phyloP scores from a whole-genome alignment of 1,140 invertebrate genomes.

The Aleiodes sp. region DNA sequence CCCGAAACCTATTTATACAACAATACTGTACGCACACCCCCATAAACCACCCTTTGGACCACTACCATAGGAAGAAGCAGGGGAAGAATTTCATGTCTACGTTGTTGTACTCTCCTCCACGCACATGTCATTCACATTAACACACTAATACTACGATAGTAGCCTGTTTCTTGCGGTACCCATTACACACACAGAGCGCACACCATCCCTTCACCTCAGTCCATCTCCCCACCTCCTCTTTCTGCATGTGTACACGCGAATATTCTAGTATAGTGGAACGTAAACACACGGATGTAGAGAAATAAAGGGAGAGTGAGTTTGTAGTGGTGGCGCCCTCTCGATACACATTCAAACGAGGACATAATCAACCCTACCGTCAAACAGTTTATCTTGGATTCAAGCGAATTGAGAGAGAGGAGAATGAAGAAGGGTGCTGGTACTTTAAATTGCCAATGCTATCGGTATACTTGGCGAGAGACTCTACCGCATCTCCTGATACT shows the following conservation, averaged over 20 bases:
- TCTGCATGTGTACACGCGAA: background rate
- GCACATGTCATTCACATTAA: constrained; percentile 32
- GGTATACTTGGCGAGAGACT: no score
- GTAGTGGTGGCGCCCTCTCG: background rate
- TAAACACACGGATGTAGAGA: constrained; percentile 8
- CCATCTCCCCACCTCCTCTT: background rate
- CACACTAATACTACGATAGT: background rate
- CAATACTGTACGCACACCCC: constrained; percentile 63
- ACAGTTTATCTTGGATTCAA: constrained; percentile 60
- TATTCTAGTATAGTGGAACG: constrained; percentile 14
- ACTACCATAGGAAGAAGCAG: constrained; percentile 44
- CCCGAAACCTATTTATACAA: constrained; percentile 69
- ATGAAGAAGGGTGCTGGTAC: constrained; percentile 55
- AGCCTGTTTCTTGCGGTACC: background rate
- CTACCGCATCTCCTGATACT: no score
- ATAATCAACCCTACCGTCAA: constrained; percentile 55
- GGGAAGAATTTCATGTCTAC: constrained; percentile 43
- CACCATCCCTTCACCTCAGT: no score
- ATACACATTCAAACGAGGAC: constrained; percentile 38
- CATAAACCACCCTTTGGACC: constrained; percentile 64
- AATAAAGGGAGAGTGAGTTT: background rate
- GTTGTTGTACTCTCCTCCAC: constrained; percentile 21
- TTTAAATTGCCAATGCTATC: constrained; percentile 66
- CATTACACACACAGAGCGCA: background rate
- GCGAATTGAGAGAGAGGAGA: constrained; percentile 27